Evolutionary conservation across 2,888 invertebrate species (phyloP).

Genomic region (Drosophila limbata): DNA sequence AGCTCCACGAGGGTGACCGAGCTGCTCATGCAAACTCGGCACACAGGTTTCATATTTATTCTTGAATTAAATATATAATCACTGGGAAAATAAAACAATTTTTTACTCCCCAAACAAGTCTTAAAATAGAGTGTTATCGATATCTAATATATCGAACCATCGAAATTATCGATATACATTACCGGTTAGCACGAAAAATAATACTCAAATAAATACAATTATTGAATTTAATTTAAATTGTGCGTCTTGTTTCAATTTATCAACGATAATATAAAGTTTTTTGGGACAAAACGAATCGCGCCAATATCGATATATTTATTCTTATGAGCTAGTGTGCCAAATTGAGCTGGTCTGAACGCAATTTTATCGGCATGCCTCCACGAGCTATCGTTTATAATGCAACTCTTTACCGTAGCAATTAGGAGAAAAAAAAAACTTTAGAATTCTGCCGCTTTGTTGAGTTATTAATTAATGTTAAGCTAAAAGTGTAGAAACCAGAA

Average conservation of each 20-base stretch:
- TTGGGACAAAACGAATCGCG: too few relatives aligned
- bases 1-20: constrained; percentile 33
- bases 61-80: not conserved
- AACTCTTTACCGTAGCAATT: constrained; percentile 52
- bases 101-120: not conserved
- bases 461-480: constrained; percentile 70
- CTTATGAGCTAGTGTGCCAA: not conserved
- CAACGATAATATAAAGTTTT: not conserved
- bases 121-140: not conserved
- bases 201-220: too few relatives aligned
- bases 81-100: not conserved
- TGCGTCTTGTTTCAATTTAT: too few relatives aligned
- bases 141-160: not conserved
- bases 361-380: constrained; percentile 41
- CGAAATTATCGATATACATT: not conserved
- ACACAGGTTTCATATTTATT: constrained; percentile 32
- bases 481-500: constrained; percentile 66
- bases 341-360: not conserved
- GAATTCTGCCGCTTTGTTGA: constrained; percentile 54
- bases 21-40: constrained; percentile 45
- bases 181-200: not conserved
- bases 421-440: constrained; percentile 49
- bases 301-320: not conserved
- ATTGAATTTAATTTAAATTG: too few relatives aligned
- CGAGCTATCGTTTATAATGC: constrained; percentile 37